Base-by-base conservation (phyloP, 2,113 vertebrate species). In the Thunnus thynnus region DNA sequence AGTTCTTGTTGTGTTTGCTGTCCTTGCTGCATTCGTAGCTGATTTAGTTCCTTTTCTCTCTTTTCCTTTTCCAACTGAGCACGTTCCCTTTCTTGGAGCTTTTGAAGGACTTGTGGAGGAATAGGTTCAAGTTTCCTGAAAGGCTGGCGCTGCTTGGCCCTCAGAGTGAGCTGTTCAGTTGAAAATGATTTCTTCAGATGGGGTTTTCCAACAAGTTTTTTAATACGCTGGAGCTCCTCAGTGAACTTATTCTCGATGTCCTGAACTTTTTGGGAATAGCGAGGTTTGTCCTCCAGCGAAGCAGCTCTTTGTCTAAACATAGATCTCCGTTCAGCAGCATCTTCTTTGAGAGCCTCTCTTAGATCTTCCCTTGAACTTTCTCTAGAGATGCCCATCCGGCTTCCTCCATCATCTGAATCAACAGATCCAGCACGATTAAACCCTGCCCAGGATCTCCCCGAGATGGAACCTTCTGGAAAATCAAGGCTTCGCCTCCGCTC, bases 241-340 rank as follows among this genome's bases (percentile, higher is more conserved):
- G 97, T 96, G 82, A 99, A 99, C 88, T 97, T 98, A 90, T 96
- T 95, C 94, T 99, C 98, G 1, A 99, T 96, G 84, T 98, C 97
- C 0, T 97, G 96, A 67, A 98, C 95, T 0, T 96, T 96, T 72
- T 96, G 93, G 3, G 96, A 92, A 13, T 96, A 96, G 54, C 95
- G 95, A 16, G 97, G 96, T 88, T 97, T 96, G 61, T 99, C 98
- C 1, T 99, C 98, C 7, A 99, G 91, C 0, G 98, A 99, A 1
- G 98, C 95, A 0, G 98, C 97, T 92, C 97, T 97, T 88, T 98
- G 97, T 84, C 94, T 96, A 87, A 99, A 97, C 83, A 96, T 94
- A 58, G 94, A 94, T 55, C 96, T 96, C 63, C 97, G 92, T 82
- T 96, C 94, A 0, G 96, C 97, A 0, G 96, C 96, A 41, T 97